Conservation (phyloP, 2,113 vertebrate genomes). For the Pseudonaja textilis region DNA sequence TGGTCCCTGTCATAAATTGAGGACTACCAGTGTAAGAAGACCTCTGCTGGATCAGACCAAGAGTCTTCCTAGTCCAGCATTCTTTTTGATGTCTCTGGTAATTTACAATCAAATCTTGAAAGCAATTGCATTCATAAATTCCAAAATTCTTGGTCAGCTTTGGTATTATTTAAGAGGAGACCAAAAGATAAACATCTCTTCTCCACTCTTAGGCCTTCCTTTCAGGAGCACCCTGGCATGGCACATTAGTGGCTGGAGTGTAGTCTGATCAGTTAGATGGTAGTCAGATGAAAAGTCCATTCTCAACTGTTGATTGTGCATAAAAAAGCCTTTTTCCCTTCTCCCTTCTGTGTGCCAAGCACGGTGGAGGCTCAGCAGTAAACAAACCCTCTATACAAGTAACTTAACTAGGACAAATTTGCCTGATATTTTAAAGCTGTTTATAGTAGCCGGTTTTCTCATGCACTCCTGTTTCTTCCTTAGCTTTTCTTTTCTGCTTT, state of each 20-base stretch:
- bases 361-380: not conserved
- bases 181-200: not conserved
- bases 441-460: slow-evolving; percentile 15
- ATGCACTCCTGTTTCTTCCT: slow-evolving; percentile 43
- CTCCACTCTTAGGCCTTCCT: not conserved
- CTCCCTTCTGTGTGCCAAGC: not conserved
- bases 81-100: not conserved
- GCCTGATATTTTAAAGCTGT: not conserved
- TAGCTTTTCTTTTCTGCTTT: slow-evolving; percentile 43
- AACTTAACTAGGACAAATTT: not conserved
- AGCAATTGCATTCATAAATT: not conserved
- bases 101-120: not conserved
- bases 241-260: no score
- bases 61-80: not conserved
- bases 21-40: not conserved
- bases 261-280: not conserved
- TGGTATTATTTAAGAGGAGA: not conserved
- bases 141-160: not conserved
- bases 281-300: not conserved
- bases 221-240: not conserved
- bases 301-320: not conserved
- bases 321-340: not conserved
- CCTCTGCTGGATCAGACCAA: not conserved
- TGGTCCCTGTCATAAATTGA: not conserved
- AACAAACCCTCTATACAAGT: not conserved